Percentiles rank a stretch among this genome's conserved stretches.
These are phyloP conservation scores for Pterostichus niger DNA, from an alignment of 2,888 invertebrate genomes.

Conservation along the genomic window DNA sequence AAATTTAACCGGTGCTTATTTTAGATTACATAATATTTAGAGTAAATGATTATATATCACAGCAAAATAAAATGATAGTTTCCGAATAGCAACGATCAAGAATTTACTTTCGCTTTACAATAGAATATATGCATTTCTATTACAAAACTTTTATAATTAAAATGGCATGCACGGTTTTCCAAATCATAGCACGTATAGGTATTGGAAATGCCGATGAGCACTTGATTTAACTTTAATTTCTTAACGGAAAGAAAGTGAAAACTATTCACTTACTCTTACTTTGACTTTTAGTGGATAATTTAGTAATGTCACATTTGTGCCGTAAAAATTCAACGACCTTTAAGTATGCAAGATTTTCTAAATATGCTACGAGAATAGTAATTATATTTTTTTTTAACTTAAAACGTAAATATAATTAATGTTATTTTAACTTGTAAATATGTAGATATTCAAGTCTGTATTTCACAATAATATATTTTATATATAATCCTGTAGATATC, in stretches of 20 bases:
- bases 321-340: no score
- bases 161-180: background rate
- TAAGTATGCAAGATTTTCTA: no score
- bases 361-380: no score
- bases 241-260: conserved; percentile 49
- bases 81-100: background rate
- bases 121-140: background rate
- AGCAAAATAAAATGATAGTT: no score
- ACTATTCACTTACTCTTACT: conserved; percentile 1
- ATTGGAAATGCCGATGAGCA: conserved; percentile 13
- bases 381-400: no score
- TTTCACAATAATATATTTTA: no score
- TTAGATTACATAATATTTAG: no score
- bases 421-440: background rate
- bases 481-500: no score
- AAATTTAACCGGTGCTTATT: no score
- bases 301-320: background rate
- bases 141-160: background rate
- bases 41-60: no score
- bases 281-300: background rate
- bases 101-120: background rate
- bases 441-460: background rate
- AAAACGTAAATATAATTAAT: background rate
- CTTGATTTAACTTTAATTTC: background rate
- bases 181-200: conserved; percentile 30